Evolutionary conservation across 2,797 vertebrate species (phyloP).

Genomic region (Sebastes wilsoni): DNA sequence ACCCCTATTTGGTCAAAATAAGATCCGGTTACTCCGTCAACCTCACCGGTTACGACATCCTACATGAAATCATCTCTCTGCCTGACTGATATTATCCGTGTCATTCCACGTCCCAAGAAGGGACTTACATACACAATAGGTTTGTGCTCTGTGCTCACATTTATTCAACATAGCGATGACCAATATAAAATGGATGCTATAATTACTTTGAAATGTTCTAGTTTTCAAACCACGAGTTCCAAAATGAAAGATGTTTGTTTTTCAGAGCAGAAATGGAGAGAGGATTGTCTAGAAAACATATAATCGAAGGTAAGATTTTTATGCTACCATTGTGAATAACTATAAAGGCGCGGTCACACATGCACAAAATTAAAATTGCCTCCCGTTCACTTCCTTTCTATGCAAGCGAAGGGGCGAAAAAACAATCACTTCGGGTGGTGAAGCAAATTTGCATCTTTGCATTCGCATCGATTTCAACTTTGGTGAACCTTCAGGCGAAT

Average conservation of each 20-base stretch:
- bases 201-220: background rate
- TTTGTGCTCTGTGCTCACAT: background rate
- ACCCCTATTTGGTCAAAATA: background rate
- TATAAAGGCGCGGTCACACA: background rate
- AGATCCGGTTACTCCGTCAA: background rate
- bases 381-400: no score
- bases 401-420: no score
- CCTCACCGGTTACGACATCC: background rate
- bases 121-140: background rate
- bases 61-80: background rate
- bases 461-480: no score
- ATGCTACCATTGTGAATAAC: background rate
- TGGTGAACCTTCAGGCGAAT: no score
- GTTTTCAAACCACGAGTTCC: background rate
- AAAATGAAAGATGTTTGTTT: conserved; percentile 55
- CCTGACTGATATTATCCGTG: background rate
- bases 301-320: conserved; percentile 89
- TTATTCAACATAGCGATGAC: background rate
- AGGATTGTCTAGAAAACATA: conserved; percentile 94
- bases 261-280: conserved; percentile 93
- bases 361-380: background rate
- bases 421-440: no score
- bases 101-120: background rate
- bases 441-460: no score
- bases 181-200: background rate